phyloP scores from a whole-genome alignment of 2,797 vertebrate species.

The Halcyon leucocephala region DNA sequence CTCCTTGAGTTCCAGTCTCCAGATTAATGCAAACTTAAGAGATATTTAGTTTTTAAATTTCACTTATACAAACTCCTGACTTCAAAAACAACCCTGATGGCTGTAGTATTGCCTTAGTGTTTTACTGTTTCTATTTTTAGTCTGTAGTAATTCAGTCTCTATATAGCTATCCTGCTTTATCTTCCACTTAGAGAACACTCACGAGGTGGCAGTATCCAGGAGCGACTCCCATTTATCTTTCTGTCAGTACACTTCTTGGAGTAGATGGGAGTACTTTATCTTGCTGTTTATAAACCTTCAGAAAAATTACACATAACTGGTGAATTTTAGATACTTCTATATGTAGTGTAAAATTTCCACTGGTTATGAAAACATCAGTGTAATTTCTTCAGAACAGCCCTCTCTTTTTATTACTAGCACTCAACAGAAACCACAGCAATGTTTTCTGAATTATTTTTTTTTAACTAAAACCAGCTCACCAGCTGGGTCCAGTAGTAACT shows the following conservation, averaged over 20 bases:
- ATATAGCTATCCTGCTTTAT: constrained; percentile 22
- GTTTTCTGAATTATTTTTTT: neutral
- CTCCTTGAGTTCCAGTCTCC: neutral
- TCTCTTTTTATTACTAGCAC: neutral
- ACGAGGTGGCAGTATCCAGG: neutral
- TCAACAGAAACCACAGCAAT: neutral
- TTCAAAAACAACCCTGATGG: neutral
- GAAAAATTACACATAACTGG: constrained; percentile 32
- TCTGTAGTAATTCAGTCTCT: constrained; percentile 3
- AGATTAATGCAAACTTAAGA: neutral
- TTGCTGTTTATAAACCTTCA: constrained; percentile 44
- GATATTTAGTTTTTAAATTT: neutral
- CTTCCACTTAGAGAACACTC: constrained; percentile 29
- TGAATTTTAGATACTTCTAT: neutral
- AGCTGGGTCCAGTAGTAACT: neutral
- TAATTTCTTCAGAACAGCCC: neutral
- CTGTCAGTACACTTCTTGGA: constrained; percentile 45
- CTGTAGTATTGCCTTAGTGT: neutral
- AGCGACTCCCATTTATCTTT: constrained; percentile 47
- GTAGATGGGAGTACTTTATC: constrained; percentile 53
- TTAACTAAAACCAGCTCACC: neutral
- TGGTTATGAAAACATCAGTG: neutral
- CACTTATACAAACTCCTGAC: neutral
- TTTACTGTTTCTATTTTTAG: neutral
- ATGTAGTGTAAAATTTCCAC: neutral